Conservation (phyloP, 2,888 invertebrate species). For the Onthophagus sagittarius region DNA sequence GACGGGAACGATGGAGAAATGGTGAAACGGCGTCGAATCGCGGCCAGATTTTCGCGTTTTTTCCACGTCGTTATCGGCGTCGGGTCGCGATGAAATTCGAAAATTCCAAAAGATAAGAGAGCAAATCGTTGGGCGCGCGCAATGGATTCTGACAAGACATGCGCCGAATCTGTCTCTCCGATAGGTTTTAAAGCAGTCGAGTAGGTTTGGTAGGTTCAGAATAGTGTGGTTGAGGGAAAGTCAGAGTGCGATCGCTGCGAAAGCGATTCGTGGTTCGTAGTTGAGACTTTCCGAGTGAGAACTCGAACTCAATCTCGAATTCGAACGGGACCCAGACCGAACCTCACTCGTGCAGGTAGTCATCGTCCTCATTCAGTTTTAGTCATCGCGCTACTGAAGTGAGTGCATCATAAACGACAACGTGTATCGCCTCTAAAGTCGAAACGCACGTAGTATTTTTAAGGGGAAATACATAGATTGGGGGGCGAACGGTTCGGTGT, state of each 20-base stretch:
- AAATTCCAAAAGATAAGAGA: constrained; percentile 16
- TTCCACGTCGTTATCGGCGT: background rate
- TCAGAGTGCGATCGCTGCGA: constrained; percentile 8
- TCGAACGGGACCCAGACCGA: background rate
- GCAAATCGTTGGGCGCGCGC: constrained; percentile 23
- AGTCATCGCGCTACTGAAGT: background rate
- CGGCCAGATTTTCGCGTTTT: background rate
- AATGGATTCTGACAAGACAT: constrained; percentile 15
- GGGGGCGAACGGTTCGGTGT: background rate
- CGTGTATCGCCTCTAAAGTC: background rate
- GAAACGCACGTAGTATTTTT: background rate
- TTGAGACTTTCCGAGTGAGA: background rate
- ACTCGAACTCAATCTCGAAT: background rate
- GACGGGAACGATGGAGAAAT: background rate
- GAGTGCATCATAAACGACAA: background rate
- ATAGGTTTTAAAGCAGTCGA: background rate
- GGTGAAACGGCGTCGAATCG: background rate
- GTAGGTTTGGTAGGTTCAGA: too few species aligned
- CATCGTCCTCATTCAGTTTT: background rate
- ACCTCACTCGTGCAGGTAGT: background rate
- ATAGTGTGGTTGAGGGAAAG: constrained; percentile 13
- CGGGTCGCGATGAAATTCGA: constrained; percentile 13
- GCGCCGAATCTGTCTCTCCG: constrained; percentile 2
- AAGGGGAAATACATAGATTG: background rate
- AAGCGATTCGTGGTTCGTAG: constrained; percentile 12